A percentile compares a stretch with the other conserved stretches of the same genome.
These are phyloP conservation scores for Dryoscopus gambensis DNA, from an alignment of 2,113 vertebrate genomes.

Conservation along the genomic window DNA sequence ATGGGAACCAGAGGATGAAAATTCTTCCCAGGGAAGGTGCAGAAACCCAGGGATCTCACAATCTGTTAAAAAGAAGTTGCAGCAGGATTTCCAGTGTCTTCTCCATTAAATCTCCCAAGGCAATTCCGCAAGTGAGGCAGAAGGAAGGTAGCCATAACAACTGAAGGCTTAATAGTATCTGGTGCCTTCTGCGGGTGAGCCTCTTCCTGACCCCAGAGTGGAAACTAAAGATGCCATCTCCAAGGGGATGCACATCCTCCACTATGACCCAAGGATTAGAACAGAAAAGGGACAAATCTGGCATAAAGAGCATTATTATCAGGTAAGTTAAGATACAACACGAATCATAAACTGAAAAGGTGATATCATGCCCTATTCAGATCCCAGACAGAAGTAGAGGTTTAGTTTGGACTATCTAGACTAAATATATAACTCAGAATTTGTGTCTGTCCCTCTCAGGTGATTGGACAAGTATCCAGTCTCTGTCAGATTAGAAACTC, in stretches of 20 bases:
- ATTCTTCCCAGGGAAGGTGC: neutral
- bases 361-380: neutral
- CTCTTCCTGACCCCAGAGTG: neutral
- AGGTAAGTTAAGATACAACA: neutral
- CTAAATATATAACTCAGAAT: neutral
- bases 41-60: neutral
- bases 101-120: slow-evolving; percentile 51
- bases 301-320: neutral
- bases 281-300: neutral
- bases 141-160: slow-evolving; percentile 57
- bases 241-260: slow-evolving; percentile 8
- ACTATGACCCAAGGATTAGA: neutral
- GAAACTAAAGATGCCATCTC: slow-evolving; percentile 38
- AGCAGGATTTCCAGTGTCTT: slow-evolving; percentile 23
- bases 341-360: neutral
- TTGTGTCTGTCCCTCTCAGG: neutral
- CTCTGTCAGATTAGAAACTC: neutral
- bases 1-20: neutral
- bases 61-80: neutral
- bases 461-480: neutral
- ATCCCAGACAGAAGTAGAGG: neutral
- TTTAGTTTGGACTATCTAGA: neutral
- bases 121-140: neutral
- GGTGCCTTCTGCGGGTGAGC: slow-evolving; percentile 28
- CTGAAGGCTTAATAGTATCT: slow-evolving; percentile 49